These are phyloP conservation scores for Temnothorax curvispinosus DNA, from an alignment of 1,140 invertebrate genomes.

Conservation along the genomic window DNA sequence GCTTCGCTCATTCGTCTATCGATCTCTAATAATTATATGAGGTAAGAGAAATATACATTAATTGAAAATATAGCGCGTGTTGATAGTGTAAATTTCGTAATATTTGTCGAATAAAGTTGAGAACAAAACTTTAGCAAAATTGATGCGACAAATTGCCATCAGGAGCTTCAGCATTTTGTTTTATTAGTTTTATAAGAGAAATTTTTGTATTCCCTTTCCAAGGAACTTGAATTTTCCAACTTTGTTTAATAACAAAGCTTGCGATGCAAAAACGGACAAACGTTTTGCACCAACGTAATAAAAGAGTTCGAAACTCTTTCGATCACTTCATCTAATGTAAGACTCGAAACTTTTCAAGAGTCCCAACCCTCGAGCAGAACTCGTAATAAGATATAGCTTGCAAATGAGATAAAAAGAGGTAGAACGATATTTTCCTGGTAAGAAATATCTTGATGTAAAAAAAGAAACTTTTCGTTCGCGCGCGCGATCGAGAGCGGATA, in stretches of 20 bases:
- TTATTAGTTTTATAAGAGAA: neutral
- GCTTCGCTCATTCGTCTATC: neutral
- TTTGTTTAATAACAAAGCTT: neutral
- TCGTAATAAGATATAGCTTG: neutral
- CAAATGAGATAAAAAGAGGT: neutral
- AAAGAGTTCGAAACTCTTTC: neutral
- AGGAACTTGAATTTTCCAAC: neutral
- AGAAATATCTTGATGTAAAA: neutral
- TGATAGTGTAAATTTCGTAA: neutral
- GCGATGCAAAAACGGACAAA: neutral
- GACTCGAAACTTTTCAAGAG: neutral
- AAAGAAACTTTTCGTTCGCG: neutral
- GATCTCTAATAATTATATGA: neutral
- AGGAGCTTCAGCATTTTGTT: neutral
- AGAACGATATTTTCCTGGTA: neutral
- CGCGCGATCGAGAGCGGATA: slow-evolving; percentile 3
- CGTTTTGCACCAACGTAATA: neutral
- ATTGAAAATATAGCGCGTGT: neutral
- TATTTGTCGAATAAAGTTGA: neutral
- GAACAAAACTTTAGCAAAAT: neutral
- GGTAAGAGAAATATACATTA: neutral
- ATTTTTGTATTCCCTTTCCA: neutral
- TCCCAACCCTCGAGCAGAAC: neutral
- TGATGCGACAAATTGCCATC: neutral
- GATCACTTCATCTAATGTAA: neutral